phyloP scores from a whole-genome alignment of 2,113 vertebrate genomes.

The Steatornis caripensis region DNA sequence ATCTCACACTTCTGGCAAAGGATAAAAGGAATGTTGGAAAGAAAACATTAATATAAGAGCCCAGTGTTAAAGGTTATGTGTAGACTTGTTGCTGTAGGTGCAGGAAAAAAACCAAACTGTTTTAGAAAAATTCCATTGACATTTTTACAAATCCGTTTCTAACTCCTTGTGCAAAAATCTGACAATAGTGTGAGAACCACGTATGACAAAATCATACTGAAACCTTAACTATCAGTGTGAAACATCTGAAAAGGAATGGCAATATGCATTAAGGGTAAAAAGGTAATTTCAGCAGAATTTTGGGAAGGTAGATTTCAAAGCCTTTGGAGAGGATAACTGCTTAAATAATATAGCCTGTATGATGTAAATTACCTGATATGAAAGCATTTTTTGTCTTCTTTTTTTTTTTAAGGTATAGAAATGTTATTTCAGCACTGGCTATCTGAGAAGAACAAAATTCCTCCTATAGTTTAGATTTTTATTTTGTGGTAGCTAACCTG shows the following conservation, averaged over 20 bases:
- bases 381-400: background rate
- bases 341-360: background rate
- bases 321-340: background rate
- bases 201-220: background rate
- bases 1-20: background rate
- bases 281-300: background rate
- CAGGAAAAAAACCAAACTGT: background rate
- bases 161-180: background rate
- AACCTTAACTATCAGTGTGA: background rate
- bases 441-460: background rate
- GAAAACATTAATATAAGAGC: background rate
- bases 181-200: background rate
- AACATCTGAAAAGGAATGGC: background rate
- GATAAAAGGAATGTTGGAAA: background rate
- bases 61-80: background rate
- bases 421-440: background rate
- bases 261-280: background rate
- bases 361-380: background rate
- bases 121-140: background rate
- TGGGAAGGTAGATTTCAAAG: background rate
- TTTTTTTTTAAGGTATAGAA: background rate
- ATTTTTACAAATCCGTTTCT: background rate
- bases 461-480: background rate
- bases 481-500: background rate
- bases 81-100: background rate